These are phyloP conservation scores for Poecilobothrus nobilitatus DNA, from an alignment of 2,888 invertebrate genomes.

Conservation along the genomic window DNA sequence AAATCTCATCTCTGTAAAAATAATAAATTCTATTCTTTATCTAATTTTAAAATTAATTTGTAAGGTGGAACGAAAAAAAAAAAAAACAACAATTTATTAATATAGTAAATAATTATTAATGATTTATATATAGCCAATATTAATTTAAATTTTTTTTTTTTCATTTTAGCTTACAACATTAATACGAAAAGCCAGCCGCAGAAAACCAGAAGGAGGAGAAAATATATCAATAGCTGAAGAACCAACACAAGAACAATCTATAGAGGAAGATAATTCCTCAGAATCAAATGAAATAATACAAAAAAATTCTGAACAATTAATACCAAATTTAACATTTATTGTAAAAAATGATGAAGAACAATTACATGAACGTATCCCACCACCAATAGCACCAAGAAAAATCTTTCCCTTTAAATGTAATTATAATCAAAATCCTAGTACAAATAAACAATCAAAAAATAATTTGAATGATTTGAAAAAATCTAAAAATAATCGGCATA, in stretches of 20 bases:
- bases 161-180: constrained; percentile 38
- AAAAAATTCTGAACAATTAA: constrained; percentile 25
- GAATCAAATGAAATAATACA: constrained; percentile 25
- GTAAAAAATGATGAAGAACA: constrained; percentile 21
- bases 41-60: too few species aligned
- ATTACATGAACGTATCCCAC: constrained; percentile 22
- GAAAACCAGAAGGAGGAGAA: constrained; percentile 26
- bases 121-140: too few species aligned
- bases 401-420: not conserved
- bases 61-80: too few species aligned
- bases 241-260: constrained; percentile 16
- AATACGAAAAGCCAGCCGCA: constrained; percentile 35
- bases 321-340: constrained; percentile 37
- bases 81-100: too few species aligned
- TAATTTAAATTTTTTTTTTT: constrained; percentile 1
- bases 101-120: too few species aligned
- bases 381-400: constrained; percentile 17
- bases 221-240: constrained; percentile 21
- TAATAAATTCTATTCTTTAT: too few species aligned
- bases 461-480: constrained; percentile 9
- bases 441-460: constrained; percentile 11
- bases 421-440: constrained; percentile 8
- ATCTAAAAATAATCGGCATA: not conserved
- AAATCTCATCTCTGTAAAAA: too few species aligned
- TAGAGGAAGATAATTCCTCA: constrained; percentile 10